Evolutionary conservation across 1,140 invertebrate genomes (phyloP).

Genomic region (Drosophila ambigua): DNA sequence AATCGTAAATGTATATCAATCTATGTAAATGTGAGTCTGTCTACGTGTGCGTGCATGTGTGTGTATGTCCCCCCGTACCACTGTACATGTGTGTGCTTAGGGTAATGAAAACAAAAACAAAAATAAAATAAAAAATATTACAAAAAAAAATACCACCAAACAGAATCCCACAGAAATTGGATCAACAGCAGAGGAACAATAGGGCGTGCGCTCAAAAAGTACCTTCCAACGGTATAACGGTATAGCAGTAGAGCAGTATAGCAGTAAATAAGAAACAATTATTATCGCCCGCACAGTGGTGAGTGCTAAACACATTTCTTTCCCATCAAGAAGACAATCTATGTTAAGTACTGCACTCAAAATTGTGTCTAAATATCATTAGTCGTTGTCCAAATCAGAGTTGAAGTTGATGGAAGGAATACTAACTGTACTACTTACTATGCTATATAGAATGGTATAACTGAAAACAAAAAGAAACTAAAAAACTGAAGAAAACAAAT

Average conservation of each 20-base stretch:
- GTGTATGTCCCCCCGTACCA: slow-evolving; percentile 28
- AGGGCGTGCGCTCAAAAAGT: slow-evolving; percentile 68
- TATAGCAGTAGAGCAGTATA: slow-evolving; percentile 15
- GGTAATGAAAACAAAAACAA: slow-evolving; percentile 19
- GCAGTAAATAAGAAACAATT: slow-evolving; percentile 9
- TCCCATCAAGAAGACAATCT: slow-evolving; percentile 68
- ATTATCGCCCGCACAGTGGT: not conserved
- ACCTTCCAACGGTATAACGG: slow-evolving; percentile 44
- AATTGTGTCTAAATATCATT: slow-evolving; percentile 19
- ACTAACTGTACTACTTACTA: slow-evolving; percentile 27
- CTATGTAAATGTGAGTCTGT: slow-evolving; percentile 43
- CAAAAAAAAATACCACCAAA: slow-evolving; percentile 18
- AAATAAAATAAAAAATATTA: slow-evolving; percentile 16
- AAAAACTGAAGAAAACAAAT: slow-evolving; percentile 58
- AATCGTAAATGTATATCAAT: slow-evolving; percentile 1
- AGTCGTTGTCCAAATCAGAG: slow-evolving; percentile 26
- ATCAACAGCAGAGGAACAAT: slow-evolving; percentile 13
- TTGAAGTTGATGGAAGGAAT: slow-evolving; percentile 14
- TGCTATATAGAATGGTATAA: slow-evolving; percentile 12
- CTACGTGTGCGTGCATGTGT: slow-evolving; percentile 24
- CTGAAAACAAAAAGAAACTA: slow-evolving; percentile 21
- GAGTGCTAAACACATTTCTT: slow-evolving; percentile 8
- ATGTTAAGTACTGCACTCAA: slow-evolving; percentile 40
- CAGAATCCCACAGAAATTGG: slow-evolving; percentile 29
- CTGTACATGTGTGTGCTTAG: slow-evolving; percentile 44